phyloP scores from a whole-genome alignment of 2,113 vertebrate genomes.

The Zeus faber region DNA sequence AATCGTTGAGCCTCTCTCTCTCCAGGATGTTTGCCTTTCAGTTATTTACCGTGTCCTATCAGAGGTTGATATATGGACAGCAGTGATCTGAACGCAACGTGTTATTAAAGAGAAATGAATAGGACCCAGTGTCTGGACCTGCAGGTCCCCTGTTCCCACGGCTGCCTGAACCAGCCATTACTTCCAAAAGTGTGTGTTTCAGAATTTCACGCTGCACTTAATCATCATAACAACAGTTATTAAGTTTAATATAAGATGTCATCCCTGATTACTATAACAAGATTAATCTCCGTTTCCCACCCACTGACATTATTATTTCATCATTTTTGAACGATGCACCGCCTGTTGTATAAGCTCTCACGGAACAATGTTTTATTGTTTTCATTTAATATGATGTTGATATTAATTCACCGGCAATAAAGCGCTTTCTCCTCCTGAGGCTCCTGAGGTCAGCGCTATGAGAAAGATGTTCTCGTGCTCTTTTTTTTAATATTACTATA shows the following conservation, averaged over 20 bases:
- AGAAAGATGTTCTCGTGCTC: conserved; percentile 20
- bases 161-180: conserved; percentile 52
- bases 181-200: conserved; percentile 26
- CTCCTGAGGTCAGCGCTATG: conserved; percentile 11
- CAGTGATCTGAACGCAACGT: background rate
- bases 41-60: background rate
- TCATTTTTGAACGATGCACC: background rate
- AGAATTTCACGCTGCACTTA: conserved; percentile 50
- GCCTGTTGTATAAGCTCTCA: background rate
- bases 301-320: conserved; percentile 42
- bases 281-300: conserved; percentile 19
- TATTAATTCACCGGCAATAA: conserved; percentile 25
- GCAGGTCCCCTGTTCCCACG: conserved; percentile 58
- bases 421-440: no score
- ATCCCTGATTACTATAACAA: conserved; percentile 33
- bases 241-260: conserved; percentile 58
- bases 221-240: conserved; percentile 54
- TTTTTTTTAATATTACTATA: no score
- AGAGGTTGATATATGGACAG: background rate
- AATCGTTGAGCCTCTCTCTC: no score
- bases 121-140: conserved; percentile 43
- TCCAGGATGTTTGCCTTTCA: no score
- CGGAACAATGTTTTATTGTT: background rate
- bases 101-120: conserved; percentile 30
- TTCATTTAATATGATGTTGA: conserved; percentile 9